A percentile compares a stretch with the other conserved stretches of the same genome.
Conservation (phyloP, 2,888 invertebrate species). For the Heliconius ethilla region DNA sequence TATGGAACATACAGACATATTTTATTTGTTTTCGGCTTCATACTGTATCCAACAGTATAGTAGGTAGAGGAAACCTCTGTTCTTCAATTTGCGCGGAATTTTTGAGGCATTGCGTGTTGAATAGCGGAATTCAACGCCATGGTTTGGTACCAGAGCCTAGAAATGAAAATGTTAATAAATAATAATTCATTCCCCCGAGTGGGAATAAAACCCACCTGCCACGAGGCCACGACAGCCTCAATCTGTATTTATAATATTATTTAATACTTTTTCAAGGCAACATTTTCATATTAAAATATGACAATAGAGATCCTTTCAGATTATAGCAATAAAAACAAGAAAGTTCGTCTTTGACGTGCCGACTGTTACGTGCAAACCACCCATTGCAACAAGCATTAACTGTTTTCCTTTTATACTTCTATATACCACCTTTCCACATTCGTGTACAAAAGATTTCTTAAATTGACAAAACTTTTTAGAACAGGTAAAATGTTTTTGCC, state of each 20-base stretch:
- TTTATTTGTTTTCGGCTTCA: too few relatives aligned
- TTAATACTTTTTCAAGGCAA: background rate
- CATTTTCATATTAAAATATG: background rate
- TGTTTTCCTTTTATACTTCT: background rate
- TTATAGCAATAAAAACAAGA: background rate
- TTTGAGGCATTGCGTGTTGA: too few relatives aligned
- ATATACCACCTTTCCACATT: background rate
- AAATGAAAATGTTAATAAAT: too few relatives aligned
- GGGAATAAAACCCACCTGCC: too few relatives aligned
- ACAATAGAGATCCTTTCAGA: background rate
- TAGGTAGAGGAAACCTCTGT: too few relatives aligned
- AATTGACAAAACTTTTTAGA: conserved; percentile 15
- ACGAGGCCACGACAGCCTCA: too few relatives aligned
- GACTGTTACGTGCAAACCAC: background rate
- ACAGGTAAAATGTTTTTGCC: background rate
- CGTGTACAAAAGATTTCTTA: conserved; percentile 9
- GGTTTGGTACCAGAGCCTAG: too few relatives aligned
- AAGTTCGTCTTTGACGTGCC: conserved; percentile 1
- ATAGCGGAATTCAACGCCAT: too few relatives aligned
- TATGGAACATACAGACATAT: background rate
- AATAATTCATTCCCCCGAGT: too few relatives aligned
- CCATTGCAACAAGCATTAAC: conserved; percentile 8
- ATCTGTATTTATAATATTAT: background rate
- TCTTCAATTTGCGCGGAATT: too few relatives aligned
- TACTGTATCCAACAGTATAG: too few relatives aligned